Evolutionary conservation across 2,113 vertebrate genomes (phyloP), one percentile per base, ranked within the genome.

Genomic region (Nesogale talazaci): DNA sequence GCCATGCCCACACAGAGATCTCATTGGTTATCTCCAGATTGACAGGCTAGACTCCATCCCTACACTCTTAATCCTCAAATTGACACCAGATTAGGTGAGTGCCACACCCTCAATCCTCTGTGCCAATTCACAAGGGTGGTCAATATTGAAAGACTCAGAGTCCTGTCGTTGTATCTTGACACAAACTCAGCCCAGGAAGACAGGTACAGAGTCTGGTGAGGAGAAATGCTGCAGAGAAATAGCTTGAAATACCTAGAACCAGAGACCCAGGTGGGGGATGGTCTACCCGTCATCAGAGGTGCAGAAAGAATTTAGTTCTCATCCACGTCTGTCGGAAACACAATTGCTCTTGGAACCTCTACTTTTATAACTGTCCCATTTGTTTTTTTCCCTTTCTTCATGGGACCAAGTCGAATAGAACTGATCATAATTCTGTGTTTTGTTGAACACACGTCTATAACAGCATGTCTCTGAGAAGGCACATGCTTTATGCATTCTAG

Each of bases 401-500:
- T 80, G 67, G 17, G 36, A 81, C 52, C 15, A 8, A 6, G 40
- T 69, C 77, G 78, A 87, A 81, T 27, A 92, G 77, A 72, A 80
- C 83, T 15, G 29, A 86, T 79, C 65, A 78, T 20, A 57, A 82
- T 81, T 42, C 83, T 65, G 6, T n/a, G 40, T 80, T 52, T 83
- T 15, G 6, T 31, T n/a, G 22, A 46, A 20, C 56, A 38, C 11
- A 4, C 0, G 10, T 46, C 38, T 23, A 12, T 15, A 79, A 29
- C 19, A 56, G 11, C 6, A 29, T 8, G 46, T 31, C 70, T 79
- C 4, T 34, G 75, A 7, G 22, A 67, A 83, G 52, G 1, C 1
- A 42, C 83, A 46, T 70, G 29, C 76, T 93, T 82, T 93, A 87
- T 90, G 56, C 57, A 86, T 72, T 34, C 36, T 23, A 57, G 14